phyloP scores from a whole-genome alignment of 2,797 vertebrate species.

The Coreius guichenoti region DNA sequence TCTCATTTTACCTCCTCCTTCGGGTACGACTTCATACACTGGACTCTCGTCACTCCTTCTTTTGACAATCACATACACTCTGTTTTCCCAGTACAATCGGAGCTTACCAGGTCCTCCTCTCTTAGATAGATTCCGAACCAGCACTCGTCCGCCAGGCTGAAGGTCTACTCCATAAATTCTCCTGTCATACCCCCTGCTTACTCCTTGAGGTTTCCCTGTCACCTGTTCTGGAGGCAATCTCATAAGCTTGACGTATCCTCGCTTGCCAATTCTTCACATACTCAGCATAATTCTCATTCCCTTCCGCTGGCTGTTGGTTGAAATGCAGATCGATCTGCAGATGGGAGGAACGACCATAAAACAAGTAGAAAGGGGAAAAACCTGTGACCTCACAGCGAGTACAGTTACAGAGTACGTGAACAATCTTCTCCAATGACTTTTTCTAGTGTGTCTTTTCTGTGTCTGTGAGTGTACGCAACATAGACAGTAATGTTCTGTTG shows the following conservation, averaged over 20 bases:
- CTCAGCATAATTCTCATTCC: conserved; percentile 9
- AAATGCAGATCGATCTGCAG: conserved; percentile 44
- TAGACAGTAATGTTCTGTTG: conserved; percentile 43
- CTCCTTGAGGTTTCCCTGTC: not conserved
- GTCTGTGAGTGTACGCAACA: conserved; percentile 40
- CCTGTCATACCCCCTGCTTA: conserved; percentile 36
- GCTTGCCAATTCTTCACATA: conserved; percentile 39
- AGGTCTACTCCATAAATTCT: conserved; percentile 22
- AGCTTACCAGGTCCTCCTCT: conserved; percentile 47
- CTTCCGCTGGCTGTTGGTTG: conserved; percentile 31
- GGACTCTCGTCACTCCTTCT: conserved; percentile 46
- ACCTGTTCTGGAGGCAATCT: conserved; percentile 10
- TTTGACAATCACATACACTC: conserved; percentile 22
- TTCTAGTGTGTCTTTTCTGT: conserved; percentile 51
- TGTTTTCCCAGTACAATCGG: conserved; percentile 52
- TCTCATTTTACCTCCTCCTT: conserved; percentile 34
- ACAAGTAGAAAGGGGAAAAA: conserved; percentile 48
- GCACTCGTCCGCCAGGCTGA: conserved; percentile 3
- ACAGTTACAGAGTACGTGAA: conserved; percentile 58
- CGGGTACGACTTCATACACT: conserved; percentile 43
- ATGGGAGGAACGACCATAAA: conserved; percentile 21
- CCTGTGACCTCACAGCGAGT: conserved; percentile 47
- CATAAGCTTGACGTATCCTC: conserved; percentile 19
- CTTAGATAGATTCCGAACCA: conserved; percentile 17
- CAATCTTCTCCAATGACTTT: conserved; percentile 38